Conservation (phyloP, 2,113 vertebrate species). For the Micronycteris hirsuta region DNA sequence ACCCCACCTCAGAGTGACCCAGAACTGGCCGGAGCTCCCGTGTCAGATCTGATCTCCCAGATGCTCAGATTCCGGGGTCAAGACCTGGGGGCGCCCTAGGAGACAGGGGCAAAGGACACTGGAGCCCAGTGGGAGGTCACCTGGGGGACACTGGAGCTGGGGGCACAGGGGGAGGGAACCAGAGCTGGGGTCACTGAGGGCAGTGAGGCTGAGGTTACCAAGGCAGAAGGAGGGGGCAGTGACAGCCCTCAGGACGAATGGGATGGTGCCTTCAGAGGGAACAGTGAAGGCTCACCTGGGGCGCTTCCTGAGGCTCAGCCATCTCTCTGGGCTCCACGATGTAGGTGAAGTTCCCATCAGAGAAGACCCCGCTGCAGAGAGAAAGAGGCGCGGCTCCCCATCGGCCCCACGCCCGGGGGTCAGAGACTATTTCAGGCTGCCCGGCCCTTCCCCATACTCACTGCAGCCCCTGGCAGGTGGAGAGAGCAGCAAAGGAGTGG, state of each 20-base stretch:
- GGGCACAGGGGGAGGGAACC: conserved; percentile 24
- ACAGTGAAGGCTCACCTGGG: conserved; percentile 71
- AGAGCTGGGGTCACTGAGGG: conserved; percentile 48
- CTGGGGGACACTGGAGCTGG: conserved; percentile 57
- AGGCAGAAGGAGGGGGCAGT: neutral
- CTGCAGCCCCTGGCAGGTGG: conserved; percentile 93
- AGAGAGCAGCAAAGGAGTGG: conserved; percentile 89
- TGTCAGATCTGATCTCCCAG: conserved; percentile 64
- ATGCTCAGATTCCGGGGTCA: conserved; percentile 68
- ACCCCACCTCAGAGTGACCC: conserved; percentile 46
- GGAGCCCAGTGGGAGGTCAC: conserved; percentile 54
- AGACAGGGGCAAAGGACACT: conserved; percentile 67
- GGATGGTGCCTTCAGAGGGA: neutral
- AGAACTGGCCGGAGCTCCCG: conserved; percentile 61
- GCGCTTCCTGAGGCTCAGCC: conserved; percentile 35
- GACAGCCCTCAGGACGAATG: neutral
- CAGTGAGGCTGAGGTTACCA: conserved; percentile 54
- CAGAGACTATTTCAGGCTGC: fast-evolving
- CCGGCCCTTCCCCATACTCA: conserved; percentile 69
- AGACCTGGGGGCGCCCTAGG: conserved; percentile 57
- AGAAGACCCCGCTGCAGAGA: conserved; percentile 90
- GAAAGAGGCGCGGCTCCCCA: conserved; percentile 1
- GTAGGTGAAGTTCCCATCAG: conserved; percentile 89
- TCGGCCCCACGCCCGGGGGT: neutral
- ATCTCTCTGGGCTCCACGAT: conserved; percentile 85